phyloP scores from a whole-genome alignment of 92 coral and sea anemone species.

The Desmophyllum pertusum region DNA sequence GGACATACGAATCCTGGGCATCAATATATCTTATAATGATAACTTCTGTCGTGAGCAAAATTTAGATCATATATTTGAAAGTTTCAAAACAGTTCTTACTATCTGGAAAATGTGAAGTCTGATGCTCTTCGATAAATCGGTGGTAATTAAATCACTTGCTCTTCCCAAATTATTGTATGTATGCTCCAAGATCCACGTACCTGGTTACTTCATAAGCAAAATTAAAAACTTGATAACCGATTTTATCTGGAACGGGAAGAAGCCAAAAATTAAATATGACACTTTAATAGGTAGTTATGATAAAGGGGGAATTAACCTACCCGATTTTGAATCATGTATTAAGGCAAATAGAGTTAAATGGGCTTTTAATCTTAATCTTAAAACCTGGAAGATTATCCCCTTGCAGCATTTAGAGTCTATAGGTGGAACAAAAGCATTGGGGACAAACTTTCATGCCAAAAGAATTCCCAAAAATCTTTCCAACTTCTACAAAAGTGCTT shows the following conservation, averaged over 20 bases:
- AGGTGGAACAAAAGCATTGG: conserved; percentile 1
- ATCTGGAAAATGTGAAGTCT: conserved; percentile 6
- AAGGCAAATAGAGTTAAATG: conserved; percentile 23
- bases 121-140: no score
- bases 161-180: conserved; percentile 25
- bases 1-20: conserved; percentile 18
- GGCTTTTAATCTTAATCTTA: conserved; percentile 19
- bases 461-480: conserved; percentile 30
- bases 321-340: conserved; percentile 32
- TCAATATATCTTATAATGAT: conserved; percentile 17
- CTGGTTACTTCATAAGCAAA: conserved; percentile 18
- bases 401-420: not conserved
- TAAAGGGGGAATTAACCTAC: not conserved
- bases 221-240: no score
- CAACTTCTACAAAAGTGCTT: conserved; percentile 19
- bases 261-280: conserved; percentile 13
- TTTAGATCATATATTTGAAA: conserved; percentile 7
- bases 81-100: conserved; percentile 19
- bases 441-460: conserved; percentile 7
- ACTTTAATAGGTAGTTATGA: not conserved
- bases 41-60: conserved; percentile 11
- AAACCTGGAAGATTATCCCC: conserved; percentile 18
- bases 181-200: conserved; percentile 21
- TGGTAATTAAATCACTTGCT: conserved; percentile 24
- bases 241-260: no score